Base-by-base conservation (phyloP, 2,113 vertebrate genomes). In the Lipophrys pholis region DNA sequence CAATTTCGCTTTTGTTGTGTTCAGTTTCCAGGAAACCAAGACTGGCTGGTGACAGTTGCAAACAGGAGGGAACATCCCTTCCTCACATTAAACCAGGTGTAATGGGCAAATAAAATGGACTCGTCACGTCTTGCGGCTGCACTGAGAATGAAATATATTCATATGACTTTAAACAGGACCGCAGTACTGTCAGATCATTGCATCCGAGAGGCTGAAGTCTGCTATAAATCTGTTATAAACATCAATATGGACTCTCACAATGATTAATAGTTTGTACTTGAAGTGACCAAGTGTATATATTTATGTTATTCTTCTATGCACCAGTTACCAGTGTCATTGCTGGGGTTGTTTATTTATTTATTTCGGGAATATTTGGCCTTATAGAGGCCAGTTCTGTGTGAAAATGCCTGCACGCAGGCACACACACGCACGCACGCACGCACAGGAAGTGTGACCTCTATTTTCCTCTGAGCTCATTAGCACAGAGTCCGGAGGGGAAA, bases 381-480 rank as follows among this genome's bases (percentile, higher is more conserved):
- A 36, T 40, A 30, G 43, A 39, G 50, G 3, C 43, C 11, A 15
- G 43, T 6, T 39, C n/a, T 42, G 46, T 43, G 12, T 39, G 21
- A 52, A 11, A 14, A 50, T 17, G 48, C 11, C 15, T 15, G 21
- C 21, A 15, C 21, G 4, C 21, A n/a, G n/a, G n/a, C 21, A 30
- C 21, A 30, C 21, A 30, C 21, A 30, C 21, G 4, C 4, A 2
- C 30, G 73, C 35, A 14, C 5, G 39, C 51, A 8, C 35, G 11
- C 5, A 42, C 51, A 8, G 10, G 17, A 84, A 61, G 60, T 62
- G 17, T 75, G 68, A 82, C 69, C 59, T 56, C 4, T 15, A 5
- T 35, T 73, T 56, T 55, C 6, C 73, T 55, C 53, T 61, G 62
- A 58, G 40, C 54, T 89, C 78, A 51, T 91, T 69, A 76, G 70